Evolutionary conservation across 2,113 vertebrate species (phyloP).

Genomic region (Oreotrochilus melanogaster): DNA sequence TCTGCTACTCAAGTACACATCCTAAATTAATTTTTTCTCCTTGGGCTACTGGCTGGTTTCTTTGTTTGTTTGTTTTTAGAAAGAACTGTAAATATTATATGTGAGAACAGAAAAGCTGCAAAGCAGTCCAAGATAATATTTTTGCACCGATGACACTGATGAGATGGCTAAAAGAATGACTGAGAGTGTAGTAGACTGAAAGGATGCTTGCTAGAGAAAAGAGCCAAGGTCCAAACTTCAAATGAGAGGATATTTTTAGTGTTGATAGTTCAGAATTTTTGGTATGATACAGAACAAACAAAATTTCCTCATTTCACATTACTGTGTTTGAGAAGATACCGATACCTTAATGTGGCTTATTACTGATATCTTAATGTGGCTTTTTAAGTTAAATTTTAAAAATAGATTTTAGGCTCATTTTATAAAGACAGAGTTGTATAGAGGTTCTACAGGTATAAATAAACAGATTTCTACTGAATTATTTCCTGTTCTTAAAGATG

Average conservation of each 20-base stretch:
- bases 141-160: not conserved
- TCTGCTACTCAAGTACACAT: not conserved
- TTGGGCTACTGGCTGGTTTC: not conserved
- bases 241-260: not conserved
- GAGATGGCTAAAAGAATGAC: not conserved
- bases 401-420: not conserved
- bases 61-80: not conserved
- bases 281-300: not conserved
- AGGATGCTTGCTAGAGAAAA: not conserved
- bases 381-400: not conserved
- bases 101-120: not conserved
- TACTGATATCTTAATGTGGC: not conserved
- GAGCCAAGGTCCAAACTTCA: not conserved
- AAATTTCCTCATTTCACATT: not conserved
- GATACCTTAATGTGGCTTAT: not conserved
- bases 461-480: not conserved
- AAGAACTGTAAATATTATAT: not conserved
- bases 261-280: not conserved
- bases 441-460: not conserved
- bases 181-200: not conserved
- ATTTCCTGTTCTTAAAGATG: not conserved
- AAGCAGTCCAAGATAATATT: not conserved
- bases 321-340: not conserved
- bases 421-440: not conserved
- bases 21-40: not conserved